Base-by-base conservation (phyloP, 2,888 invertebrate genomes). In the Zeuzera pyrina region DNA sequence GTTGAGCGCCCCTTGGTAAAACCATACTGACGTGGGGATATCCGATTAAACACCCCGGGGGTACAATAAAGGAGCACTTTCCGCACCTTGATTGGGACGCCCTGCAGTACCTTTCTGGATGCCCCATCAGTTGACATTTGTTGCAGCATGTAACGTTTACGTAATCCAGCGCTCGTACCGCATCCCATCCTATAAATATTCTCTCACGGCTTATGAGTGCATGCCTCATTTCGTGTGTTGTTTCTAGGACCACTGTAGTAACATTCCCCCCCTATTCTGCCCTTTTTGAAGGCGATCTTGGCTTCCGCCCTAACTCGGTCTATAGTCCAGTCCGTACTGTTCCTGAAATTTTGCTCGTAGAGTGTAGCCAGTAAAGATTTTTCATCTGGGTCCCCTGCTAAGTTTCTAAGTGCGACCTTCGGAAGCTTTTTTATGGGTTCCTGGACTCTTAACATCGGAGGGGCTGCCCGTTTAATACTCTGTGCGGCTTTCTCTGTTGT, bases 121-220 rank as follows among this genome's bases (percentile, higher is more conserved):
- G 53, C 0, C 59, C 59, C 12, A 54, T 57, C 1, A 40, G 40
- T 10, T 62, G 61, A 27, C 62, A 61, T 3, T 41, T 51, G 0
- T 3, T 21, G 33, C 54, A 53, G 37, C 51, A 49, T 0, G 51
- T 48, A 0, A 39, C 41, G 2, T 13, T 3, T 0, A 46, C 6
- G 1, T 29, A 39, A 28, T 46, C 47, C 1, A 19, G 10, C 0
- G 39, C 33, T 2, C 33, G 29, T 0, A 39, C 34, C 0, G 27
- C 43, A 1, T 47, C 38, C 50, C 48, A 52, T 0, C 43, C 49
- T 0, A 52, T n/a, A 3, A 40, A 56, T 0, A 51, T 13, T 0
- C 23, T n/a, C 0, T 24, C 38, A 0, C 10, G 5, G 0, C 0
- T 0, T 0, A 52, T 2, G 0, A 52, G 14, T 0, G 2, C 15